phyloP scores from a whole-genome alignment of 2,797 vertebrate genomes.

The Adelosebastes latens region DNA sequence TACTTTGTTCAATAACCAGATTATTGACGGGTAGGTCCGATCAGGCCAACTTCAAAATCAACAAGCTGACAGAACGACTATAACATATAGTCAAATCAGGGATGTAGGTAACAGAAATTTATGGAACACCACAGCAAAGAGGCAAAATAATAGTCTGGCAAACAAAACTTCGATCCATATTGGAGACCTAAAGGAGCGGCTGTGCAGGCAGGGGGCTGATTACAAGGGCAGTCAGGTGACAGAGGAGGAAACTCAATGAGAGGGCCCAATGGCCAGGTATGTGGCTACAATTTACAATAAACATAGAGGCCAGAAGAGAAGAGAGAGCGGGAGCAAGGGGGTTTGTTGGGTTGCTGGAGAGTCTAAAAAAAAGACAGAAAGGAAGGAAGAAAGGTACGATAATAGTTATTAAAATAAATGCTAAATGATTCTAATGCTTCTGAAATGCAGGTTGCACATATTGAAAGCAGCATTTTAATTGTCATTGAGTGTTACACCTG shows the following conservation, averaged over 20 bases:
- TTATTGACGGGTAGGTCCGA: not conserved
- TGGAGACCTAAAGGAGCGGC: not conserved
- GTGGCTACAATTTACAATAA: not conserved
- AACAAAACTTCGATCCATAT: not conserved
- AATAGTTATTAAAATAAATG: not conserved
- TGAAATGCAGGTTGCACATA: not conserved
- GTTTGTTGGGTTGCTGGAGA: not conserved
- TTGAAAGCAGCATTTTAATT: not conserved
- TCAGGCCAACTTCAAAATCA: not conserved
- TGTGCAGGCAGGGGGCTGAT: not conserved
- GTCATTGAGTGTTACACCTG: not conserved
- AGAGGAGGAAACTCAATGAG: not conserved
- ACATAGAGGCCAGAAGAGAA: not conserved
- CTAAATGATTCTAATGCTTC: not conserved
- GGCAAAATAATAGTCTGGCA: no score
- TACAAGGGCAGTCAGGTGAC: not conserved
- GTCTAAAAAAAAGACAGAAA: not conserved
- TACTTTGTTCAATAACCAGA: not conserved
- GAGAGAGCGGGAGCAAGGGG: not conserved
- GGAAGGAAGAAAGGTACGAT: not conserved
- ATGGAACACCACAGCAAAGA: no score
- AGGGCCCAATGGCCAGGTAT: not conserved
- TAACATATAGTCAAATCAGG: no score
- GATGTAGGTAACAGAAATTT: no score
- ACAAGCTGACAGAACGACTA: no score